Evolutionary conservation across 2,888 invertebrate genomes (phyloP).

Genomic region (Deilephila elpenor): DNA sequence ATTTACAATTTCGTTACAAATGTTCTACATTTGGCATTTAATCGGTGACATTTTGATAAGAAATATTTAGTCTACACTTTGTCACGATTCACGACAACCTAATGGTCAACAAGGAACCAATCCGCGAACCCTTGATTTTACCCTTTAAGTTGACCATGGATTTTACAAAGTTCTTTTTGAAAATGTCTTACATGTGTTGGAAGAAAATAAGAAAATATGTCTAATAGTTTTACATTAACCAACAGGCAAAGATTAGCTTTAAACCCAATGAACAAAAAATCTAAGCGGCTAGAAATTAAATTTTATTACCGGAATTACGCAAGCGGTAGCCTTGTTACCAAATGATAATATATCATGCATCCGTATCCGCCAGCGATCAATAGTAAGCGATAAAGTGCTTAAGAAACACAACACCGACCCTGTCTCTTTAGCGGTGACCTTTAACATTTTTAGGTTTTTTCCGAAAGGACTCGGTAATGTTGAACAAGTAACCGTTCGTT

Average conservation of each 20-base stretch:
- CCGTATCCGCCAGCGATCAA: slow-evolving; percentile 39
- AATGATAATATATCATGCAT: slow-evolving; percentile 49
- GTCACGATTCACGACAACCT: neutral
- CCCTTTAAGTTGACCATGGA: neutral
- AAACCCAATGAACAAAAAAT: neutral
- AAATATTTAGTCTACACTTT: neutral
- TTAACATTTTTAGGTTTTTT: slow-evolving; percentile 14
- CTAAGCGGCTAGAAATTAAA: slow-evolving; percentile 27
- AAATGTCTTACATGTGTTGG: neutral
- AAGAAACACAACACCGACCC: slow-evolving; percentile 19
- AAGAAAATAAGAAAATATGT: too few species aligned
- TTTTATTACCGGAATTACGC: slow-evolving; percentile 52
- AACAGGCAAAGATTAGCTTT: neutral
- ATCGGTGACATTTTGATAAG: slow-evolving; percentile 3
- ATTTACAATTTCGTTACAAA: neutral
- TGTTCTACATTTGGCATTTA: slow-evolving; percentile 6
- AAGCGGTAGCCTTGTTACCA: slow-evolving; percentile 53
- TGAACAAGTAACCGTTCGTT: slow-evolving; percentile 6
- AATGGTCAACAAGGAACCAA: neutral
- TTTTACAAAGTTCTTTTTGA: neutral
- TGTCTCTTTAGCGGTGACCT: slow-evolving; percentile 23
- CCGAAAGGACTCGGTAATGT: slow-evolving; percentile 16
- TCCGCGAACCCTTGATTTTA: neutral
- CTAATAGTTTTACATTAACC: too few species aligned
- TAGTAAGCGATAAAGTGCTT: slow-evolving; percentile 26